Base-by-base conservation (phyloP, 2,113 vertebrate genomes). In the Mionectes macconnelli region DNA sequence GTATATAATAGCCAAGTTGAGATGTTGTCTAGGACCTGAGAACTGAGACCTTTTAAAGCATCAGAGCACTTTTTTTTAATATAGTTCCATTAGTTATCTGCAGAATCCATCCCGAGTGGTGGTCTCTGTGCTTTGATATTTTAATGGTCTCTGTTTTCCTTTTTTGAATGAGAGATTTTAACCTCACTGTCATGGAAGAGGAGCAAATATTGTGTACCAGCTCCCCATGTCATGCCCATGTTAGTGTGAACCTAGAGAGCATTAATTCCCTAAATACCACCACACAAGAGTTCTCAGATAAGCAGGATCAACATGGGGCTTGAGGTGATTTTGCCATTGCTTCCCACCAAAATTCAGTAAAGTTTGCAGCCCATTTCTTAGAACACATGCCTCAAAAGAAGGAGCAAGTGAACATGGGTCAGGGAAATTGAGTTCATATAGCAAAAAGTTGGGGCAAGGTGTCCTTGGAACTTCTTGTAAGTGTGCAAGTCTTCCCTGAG, bases 401-500 rank as follows among this genome's bases (percentile, higher is more conserved):
- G 27, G 27, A 76, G 16, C 10, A 56, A 40, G 9, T 53, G 63
- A 85, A 14, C 60, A 49, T 67, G 21, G 12, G 11, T 63, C 57
- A 21, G 14, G 2, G 47, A 62, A 75, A 30, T 35, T 42, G 35
- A 55, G 35, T 75, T 12, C 52, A 3, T 14, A 16, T 31, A 39
- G 39, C 77, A 62, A 74, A 53, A 24, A 79, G 28, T 8, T 70
- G 30, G 55, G 55, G 11, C 10, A 37, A 92, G 37, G 22, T 49
- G 35, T 76, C 30, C 40, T 62, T 69, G 55, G 22, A 10, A 67
- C 60, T 33, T 60, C 69, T 44, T 76, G 66, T 66, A 79, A 31
- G 14, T 7, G 24, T 66, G 45, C 28, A 4, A 22, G 5, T 31
- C 22, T 79, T 85, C 49, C 49, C n/a, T 0, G 0, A 80, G 40